A percentile compares a stretch with the other conserved stretches of the same genome.
Evolutionary conservation across 2,888 invertebrate species (phyloP).

Genomic region (Drymonia ruficornis): DNA sequence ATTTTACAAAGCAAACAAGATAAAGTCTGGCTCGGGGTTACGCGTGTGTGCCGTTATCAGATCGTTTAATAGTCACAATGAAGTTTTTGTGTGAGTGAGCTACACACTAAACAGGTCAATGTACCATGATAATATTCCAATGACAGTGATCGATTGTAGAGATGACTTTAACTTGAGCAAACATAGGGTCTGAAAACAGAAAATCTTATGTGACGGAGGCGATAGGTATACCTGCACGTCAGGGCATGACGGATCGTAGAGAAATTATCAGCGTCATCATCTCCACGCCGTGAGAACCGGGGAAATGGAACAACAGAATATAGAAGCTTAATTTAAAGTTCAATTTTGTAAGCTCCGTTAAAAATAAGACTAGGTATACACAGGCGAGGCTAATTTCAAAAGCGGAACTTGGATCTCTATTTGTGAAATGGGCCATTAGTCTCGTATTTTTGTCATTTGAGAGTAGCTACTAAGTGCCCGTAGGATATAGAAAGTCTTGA

Average conservation of each 20-base stretch:
- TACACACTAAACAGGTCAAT: conserved; percentile 70
- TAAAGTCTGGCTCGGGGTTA: conserved; percentile 54
- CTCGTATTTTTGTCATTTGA: conserved; percentile 2
- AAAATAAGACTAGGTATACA: not conserved
- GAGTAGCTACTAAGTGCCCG: not conserved
- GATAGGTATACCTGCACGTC: conserved; percentile 60
- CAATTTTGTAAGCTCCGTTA: not conserved
- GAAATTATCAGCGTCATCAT: conserved; percentile 36
- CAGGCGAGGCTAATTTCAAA: not conserved
- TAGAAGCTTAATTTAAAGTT: not conserved
- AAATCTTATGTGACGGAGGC: conserved; percentile 47
- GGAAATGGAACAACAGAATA: not conserved
- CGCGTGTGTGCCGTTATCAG: conserved; percentile 62
- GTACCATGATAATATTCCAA: conserved; percentile 71
- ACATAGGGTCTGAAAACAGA: conserved; percentile 63
- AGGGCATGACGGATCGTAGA: conserved; percentile 58
- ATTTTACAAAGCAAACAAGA: conserved; percentile 69
- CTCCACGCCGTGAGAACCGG: conserved; percentile 6
- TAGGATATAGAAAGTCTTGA: not conserved
- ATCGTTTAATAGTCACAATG: conserved; percentile 53
- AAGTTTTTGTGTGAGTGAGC: conserved; percentile 59
- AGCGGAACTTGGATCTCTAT: conserved; percentile 3
- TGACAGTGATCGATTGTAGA: conserved; percentile 80
- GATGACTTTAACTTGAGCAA: conserved; percentile 74
- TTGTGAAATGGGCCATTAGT: conserved; percentile 7